These are phyloP conservation scores for Stenchaetothrips biformis DNA, from an alignment of 2,888 invertebrate genomes.

Conservation along the genomic window DNA sequence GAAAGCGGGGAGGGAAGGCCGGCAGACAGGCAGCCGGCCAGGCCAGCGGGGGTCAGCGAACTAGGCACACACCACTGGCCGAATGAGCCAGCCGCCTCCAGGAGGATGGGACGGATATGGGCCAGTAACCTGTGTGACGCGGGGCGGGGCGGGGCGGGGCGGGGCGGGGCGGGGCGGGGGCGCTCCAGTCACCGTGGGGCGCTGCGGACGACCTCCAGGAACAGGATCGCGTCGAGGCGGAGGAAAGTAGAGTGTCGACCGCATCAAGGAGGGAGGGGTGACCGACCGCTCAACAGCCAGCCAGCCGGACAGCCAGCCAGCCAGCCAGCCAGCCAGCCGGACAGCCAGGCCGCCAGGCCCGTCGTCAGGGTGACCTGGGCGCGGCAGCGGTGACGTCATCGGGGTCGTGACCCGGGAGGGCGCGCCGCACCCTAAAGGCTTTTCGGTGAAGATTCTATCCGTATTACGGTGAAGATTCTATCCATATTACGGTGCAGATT, in stretches of 20 bases:
- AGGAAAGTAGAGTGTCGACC: too few species aligned
- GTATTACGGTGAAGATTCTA: too few species aligned
- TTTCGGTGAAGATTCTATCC: too few species aligned
- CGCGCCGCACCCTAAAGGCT: too few species aligned
- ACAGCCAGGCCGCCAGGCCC: not conserved
- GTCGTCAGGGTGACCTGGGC: not conserved
- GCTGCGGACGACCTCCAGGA: conserved; percentile 14
- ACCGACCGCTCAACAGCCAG: not conserved
- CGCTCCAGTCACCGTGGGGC: not conserved
- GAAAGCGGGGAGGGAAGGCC: too few species aligned
- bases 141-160: not conserved
- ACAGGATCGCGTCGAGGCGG: not conserved
- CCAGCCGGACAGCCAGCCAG: not conserved
- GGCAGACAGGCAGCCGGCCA: too few species aligned
- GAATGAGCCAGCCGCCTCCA: not conserved
- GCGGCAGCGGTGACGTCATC: too few species aligned
- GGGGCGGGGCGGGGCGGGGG: not conserved
- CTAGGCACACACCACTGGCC: not conserved
- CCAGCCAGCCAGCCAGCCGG: not conserved
- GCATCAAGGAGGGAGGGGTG: too few species aligned
- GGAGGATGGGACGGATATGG: not conserved
- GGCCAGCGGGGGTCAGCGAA: not conserved
- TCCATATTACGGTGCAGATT: too few species aligned
- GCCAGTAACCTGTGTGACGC: conserved; percentile 19
- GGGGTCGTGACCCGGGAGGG: too few species aligned